A percentile compares a stretch with the other conserved stretches of the same genome.
These are phyloP conservation scores for Gallinago nigripennis DNA, from an alignment of 2,797 vertebrate species.

Conservation along the genomic window DNA sequence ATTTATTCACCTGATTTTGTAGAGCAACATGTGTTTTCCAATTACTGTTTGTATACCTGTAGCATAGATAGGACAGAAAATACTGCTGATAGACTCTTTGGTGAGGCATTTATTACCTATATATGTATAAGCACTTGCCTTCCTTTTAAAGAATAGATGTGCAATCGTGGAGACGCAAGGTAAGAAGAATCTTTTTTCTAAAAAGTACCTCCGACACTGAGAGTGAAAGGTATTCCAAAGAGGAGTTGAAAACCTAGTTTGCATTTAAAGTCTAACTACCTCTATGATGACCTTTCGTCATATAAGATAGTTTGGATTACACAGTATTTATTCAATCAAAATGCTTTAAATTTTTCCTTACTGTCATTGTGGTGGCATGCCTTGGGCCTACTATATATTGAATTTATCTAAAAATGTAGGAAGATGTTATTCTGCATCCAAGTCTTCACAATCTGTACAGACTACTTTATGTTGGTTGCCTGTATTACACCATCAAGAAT, in stretches of 20 bases:
- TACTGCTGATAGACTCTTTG: not conserved
- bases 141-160: not conserved
- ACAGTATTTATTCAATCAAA: not conserved
- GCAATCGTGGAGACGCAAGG: fast-evolving
- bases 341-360: not conserved
- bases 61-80: not conserved
- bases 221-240: not conserved
- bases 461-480: not conserved
- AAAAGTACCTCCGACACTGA: not conserved
- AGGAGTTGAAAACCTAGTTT: not conserved
- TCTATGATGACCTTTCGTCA: not conserved
- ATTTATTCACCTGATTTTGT: not conserved
- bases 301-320: not conserved
- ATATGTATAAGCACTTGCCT: not conserved
- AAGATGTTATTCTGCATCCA: not conserved
- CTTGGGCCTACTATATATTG: not conserved
- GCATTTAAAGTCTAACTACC: not conserved
- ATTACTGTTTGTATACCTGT: not conserved
- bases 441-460: not conserved
- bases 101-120: not conserved
- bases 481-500: not conserved
- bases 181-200: not conserved
- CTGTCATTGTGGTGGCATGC: not conserved
- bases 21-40: not conserved
- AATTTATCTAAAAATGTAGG: not conserved